phyloP scores from a whole-genome alignment of 2,888 invertebrate genomes.

The Gibbula magus region DNA sequence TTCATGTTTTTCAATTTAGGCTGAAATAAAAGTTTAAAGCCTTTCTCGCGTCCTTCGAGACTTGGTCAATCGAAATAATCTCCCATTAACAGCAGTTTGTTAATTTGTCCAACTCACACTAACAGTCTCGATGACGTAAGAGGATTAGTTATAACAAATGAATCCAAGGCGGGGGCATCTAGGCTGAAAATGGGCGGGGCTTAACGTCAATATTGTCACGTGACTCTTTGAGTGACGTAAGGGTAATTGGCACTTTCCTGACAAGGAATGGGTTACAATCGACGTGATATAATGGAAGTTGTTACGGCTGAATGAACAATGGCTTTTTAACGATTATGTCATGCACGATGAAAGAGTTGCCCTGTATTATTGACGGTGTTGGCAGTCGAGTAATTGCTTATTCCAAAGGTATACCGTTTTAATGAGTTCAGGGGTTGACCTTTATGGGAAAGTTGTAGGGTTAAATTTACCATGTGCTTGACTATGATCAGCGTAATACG shows the following conservation, averaged over 20 bases:
- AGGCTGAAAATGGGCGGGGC: conserved; percentile 11
- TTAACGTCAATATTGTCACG: background rate
- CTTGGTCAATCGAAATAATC: conserved; percentile 8
- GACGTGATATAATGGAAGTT: background rate
- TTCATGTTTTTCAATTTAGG: background rate
- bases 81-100: conserved; percentile 12
- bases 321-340: conserved; percentile 18
- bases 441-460: too few relatives aligned
- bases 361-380: background rate
- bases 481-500: too few relatives aligned
- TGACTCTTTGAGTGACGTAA: conserved; percentile 18
- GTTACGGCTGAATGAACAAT: background rate
- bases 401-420: background rate
- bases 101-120: background rate
- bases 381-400: conserved; percentile 14
- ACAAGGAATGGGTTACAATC: background rate
- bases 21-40: background rate
- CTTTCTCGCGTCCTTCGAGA: background rate
- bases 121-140: conserved; percentile 4
- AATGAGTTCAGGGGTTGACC: too few relatives aligned
- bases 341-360: background rate
- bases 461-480: too few relatives aligned
- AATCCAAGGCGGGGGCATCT: background rate
- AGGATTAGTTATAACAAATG: background rate
- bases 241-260: conserved; percentile 13